phyloP scores from a whole-genome alignment of 2,797 vertebrate genomes.

The Tokudaia tokunoshimensis region DNA sequence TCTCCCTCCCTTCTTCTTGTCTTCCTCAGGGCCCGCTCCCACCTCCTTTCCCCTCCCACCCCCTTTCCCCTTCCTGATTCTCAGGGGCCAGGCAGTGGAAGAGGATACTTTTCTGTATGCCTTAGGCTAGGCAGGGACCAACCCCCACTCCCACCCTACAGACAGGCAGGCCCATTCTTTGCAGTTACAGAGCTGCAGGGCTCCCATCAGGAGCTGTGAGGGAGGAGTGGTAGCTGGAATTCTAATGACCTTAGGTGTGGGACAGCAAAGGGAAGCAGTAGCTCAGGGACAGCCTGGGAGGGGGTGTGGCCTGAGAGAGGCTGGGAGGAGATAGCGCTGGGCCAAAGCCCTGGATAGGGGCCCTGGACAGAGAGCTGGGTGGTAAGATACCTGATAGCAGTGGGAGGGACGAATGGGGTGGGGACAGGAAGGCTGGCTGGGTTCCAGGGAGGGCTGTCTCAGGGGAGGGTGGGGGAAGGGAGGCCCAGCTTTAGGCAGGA shows the following conservation, averaged over 20 bases:
- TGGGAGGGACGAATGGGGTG: neutral
- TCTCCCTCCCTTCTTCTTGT: neutral
- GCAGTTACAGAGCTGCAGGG: neutral
- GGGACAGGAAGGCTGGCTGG: neutral
- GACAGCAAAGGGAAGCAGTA: neutral
- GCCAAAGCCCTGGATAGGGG: neutral
- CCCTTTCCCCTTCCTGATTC: neutral
- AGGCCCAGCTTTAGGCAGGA: neutral
- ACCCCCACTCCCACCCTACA: too few species aligned
- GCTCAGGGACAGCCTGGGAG: neutral
- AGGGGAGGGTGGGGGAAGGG: neutral
- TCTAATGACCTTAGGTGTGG: neutral
- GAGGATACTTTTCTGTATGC: neutral
- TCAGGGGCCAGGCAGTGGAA: neutral
- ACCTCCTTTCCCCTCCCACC: accelerated
- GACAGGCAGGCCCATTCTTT: neutral
- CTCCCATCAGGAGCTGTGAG: neutral
- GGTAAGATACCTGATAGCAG: neutral
- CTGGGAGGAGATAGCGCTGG: neutral
- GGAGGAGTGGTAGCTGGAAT: too few species aligned
- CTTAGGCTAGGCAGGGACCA: neutral
- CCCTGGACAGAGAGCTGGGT: neutral
- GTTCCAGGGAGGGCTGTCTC: neutral
- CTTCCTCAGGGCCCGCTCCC: neutral
- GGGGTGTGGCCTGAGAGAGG: neutral